These are phyloP conservation scores for Scophthalmus maximus DNA, from an alignment of 2,113 vertebrate species.

Conservation along the genomic window DNA sequence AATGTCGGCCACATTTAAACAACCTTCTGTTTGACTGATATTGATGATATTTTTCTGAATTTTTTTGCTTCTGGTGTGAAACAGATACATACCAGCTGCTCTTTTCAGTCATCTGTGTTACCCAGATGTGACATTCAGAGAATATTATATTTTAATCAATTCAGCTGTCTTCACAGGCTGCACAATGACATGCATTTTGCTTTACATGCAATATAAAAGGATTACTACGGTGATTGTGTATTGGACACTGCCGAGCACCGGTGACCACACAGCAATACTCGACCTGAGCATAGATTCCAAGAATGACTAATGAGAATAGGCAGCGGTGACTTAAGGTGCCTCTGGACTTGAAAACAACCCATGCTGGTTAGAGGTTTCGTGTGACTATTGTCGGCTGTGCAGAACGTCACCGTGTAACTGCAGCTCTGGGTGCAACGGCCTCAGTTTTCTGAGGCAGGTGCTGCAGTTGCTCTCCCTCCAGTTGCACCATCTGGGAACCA, in stretches of 20 bases:
- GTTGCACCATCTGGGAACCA: neutral
- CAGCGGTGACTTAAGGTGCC: neutral
- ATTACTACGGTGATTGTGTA: neutral
- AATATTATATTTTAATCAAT: conserved; percentile 11
- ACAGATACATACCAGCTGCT: too few relatives aligned
- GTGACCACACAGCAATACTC: too few relatives aligned
- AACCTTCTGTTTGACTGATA: too few relatives aligned
- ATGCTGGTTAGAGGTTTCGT: neutral
- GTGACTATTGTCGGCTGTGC: neutral
- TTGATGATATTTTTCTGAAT: too few relatives aligned
- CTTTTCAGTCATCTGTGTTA: too few relatives aligned
- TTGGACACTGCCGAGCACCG: too few relatives aligned
- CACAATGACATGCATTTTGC: too few relatives aligned
- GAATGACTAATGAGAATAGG: neutral
- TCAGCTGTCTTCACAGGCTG: neutral
- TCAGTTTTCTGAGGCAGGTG: neutral
- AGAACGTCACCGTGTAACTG: neutral
- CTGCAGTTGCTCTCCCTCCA: neutral
- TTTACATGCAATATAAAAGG: neutral
- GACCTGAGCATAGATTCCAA: neutral
- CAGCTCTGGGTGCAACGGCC: neutral
- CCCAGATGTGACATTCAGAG: neutral
- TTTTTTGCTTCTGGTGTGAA: too few relatives aligned
- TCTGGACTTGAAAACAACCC: neutral
- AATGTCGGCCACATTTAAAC: too few relatives aligned